Evolutionary conservation across 1,140 invertebrate genomes (phyloP).

Genomic region (Bombus consobrinus): DNA sequence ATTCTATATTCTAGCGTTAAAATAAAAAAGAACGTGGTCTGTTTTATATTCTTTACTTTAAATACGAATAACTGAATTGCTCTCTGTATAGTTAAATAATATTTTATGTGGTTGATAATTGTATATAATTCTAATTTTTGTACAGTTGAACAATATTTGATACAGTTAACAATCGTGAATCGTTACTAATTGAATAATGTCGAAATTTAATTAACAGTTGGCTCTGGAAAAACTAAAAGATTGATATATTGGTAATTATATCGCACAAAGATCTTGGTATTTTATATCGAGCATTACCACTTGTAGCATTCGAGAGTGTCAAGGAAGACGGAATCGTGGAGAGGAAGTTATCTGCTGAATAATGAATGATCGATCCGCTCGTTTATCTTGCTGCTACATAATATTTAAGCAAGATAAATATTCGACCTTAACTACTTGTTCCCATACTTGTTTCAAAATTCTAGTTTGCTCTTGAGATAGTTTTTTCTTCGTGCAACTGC

Average conservation of each 20-base stretch:
- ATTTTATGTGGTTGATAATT: no score
- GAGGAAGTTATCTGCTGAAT: not conserved
- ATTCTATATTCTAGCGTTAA: not conserved
- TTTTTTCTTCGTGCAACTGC: not conserved
- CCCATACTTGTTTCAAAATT: not conserved
- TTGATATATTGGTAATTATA: not conserved
- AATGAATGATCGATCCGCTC: not conserved
- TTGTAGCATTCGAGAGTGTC: not conserved
- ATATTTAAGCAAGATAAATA: not conserved
- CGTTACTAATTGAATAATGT: not conserved
- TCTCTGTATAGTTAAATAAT: no score
- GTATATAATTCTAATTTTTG: no score
- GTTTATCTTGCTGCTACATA: not conserved
- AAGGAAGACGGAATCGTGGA: not conserved
- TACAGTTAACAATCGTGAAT: not conserved
- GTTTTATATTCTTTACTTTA: no score
- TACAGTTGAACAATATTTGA: no score
- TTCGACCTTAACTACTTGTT: not conserved
- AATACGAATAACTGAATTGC: no score
- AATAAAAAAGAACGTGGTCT: no score
- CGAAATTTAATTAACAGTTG: not conserved
- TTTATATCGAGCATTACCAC: not conserved
- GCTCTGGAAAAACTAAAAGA: no score
- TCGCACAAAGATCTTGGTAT: not conserved
- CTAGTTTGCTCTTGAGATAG: not conserved